Base-by-base conservation (phyloP, 2,113 vertebrate genomes). In the Cromileptes altivelis region DNA sequence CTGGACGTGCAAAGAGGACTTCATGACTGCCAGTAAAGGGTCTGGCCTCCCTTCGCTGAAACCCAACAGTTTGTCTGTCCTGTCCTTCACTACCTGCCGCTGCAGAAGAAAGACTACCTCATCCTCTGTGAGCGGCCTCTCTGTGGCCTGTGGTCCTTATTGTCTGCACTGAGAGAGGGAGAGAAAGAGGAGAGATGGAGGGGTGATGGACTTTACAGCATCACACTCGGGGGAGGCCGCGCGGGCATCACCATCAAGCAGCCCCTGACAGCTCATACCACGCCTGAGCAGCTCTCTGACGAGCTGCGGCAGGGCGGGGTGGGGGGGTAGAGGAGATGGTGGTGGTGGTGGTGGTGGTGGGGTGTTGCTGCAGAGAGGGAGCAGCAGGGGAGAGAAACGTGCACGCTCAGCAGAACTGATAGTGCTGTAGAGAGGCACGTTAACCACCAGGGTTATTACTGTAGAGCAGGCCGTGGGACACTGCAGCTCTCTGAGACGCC, bases 181-280 rank as follows among this genome's bases (percentile, higher is more conserved):
- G 49, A 49, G 12, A n/a, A 15, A 70, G 19, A n/a, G n/a, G 47
- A 11, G 19, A 63, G 40, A 9, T 64, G 53, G 88, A 87, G 69
- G 80, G 86, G 86, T 91, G 92, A 93, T 92, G 86, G 90, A 93
- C 89, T 93, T 85, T 65, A 76, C 67, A 85, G 89, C 88, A 89
- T 91, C 84, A 78, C 87, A 91, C 90, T 91, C 75, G 69, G 80
- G 89, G 89, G 84, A 91, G 92, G 89, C 91, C 80, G 71, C 78
- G 47, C 65, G 73, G 88, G 89, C 93, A 92, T 93, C 81, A 85
- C 89, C 93, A 94, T 95, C 94, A 94, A 94, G 93, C 94, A 94
- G 92, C 90, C 81, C 50, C 89, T 95, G 95, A 96, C 95, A 95
- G 94, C 94, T 96, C 95, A 96, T 96, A 95, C 93, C 94, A 96